Conservation (phyloP, 2,113 vertebrate genomes). For the Ceratotherium simum region DNA sequence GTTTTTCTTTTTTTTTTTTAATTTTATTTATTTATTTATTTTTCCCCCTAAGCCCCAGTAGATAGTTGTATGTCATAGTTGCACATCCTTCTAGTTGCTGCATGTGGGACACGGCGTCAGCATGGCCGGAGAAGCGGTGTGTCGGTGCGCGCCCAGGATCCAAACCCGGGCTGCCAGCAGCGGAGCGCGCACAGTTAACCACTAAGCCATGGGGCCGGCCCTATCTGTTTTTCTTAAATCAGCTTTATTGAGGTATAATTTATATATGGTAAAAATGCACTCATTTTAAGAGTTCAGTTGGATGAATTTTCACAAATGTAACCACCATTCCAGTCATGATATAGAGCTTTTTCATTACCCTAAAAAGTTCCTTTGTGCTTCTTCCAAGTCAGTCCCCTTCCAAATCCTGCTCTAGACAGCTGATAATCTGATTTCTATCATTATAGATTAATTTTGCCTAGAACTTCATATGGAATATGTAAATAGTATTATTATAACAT, state of each 20-base stretch:
- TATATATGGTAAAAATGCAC: neutral
- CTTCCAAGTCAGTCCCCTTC: neutral
- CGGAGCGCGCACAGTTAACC: too few species aligned
- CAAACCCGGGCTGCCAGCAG: too few species aligned
- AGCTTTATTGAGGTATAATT: neutral
- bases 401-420: neutral
- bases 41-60: too few species aligned
- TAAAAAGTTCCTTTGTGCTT: neutral
- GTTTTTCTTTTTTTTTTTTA: neutral
- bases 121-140: too few species aligned
- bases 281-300: slow-evolving; percentile 11
- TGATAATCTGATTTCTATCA: slow-evolving; percentile 17
- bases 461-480: neutral
- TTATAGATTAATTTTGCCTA: slow-evolving; percentile 32
- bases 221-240: neutral
- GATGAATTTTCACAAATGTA: slow-evolving; percentile 7
- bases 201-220: too few species aligned
- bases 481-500: neutral
- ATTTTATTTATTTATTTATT: too few species aligned
- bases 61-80: too few species aligned
- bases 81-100: too few species aligned
- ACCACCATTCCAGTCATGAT: neutral
- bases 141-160: too few species aligned
- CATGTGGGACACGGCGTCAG: too few species aligned
- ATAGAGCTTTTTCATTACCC: slow-evolving; percentile 11